Evolutionary conservation across 2,797 vertebrate genomes (phyloP).

Genomic region (Petrocephalus schoutedeni): DNA sequence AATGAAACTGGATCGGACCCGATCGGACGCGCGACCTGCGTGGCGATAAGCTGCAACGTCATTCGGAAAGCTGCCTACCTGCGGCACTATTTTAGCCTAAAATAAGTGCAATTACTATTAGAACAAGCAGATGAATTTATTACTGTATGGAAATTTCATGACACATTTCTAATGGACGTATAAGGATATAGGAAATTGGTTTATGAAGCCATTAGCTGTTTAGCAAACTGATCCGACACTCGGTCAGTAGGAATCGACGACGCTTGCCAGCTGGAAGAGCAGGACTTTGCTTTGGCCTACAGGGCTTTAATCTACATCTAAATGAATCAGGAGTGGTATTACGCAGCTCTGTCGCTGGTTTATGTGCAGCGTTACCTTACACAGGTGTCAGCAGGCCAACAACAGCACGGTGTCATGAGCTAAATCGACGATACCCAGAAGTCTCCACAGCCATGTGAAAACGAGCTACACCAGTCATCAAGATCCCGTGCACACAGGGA

Average conservation of each 20-base stretch:
- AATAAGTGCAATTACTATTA: not conserved
- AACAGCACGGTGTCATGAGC: not conserved
- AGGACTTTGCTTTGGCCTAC: not conserved
- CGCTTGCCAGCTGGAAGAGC: not conserved
- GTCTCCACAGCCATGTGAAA: not conserved
- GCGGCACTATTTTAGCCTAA: not conserved
- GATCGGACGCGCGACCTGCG: not conserved
- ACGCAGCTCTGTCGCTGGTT: not conserved
- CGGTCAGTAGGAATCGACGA: not conserved
- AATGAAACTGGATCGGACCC: not conserved
- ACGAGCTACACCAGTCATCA: not conserved
- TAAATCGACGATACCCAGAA: not conserved
- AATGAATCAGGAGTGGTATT: not conserved
- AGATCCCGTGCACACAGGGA: not conserved
- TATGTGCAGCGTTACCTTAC: not conserved
- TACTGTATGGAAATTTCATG: not conserved
- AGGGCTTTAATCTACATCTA: not conserved
- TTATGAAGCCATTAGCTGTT: not conserved
- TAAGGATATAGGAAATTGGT: not conserved
- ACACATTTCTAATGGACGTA: not conserved
- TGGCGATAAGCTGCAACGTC: not conserved
- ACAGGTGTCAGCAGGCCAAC: not conserved
- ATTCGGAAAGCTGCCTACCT: not conserved
- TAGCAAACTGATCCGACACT: not conserved
- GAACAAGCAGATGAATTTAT: not conserved